Percentiles rank a stretch among this genome's conserved stretches.
phyloP scores from a whole-genome alignment of 2,888 invertebrate species.

The Cosmia trapezina region DNA sequence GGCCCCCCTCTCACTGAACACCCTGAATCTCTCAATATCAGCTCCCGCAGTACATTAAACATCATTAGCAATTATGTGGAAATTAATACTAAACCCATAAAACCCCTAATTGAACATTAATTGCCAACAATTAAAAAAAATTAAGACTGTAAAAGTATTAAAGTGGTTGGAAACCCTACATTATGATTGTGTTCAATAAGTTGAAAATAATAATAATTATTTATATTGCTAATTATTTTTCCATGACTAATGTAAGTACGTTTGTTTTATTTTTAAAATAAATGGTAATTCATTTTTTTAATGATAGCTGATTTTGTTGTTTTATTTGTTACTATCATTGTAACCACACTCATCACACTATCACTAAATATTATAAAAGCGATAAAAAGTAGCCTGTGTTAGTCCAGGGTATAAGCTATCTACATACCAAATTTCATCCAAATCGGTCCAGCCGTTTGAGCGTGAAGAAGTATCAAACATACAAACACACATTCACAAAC shows the following conservation, averaged over 20 bases:
- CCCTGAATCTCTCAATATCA: slow-evolving; percentile 77
- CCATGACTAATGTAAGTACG: slow-evolving; percentile 55
- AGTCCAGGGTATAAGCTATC: too few species aligned
- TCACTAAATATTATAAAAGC: too few species aligned
- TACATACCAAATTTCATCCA: too few species aligned
- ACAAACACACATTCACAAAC: too few species aligned
- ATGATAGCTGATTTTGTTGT: not conserved
- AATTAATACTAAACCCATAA: slow-evolving; percentile 32
- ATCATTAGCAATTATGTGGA: slow-evolving; percentile 50
- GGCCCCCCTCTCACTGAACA: slow-evolving; percentile 78
- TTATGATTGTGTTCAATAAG: slow-evolving; percentile 48
- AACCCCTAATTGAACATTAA: slow-evolving; percentile 49
- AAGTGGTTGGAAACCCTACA: slow-evolving; percentile 21
- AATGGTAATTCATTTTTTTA: slow-evolving; percentile 25
- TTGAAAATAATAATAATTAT: slow-evolving; percentile 47
- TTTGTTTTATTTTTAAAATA: slow-evolving; percentile 21
- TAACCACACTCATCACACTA: not conserved
- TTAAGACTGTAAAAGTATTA: slow-evolving; percentile 62
- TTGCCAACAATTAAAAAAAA: slow-evolving; percentile 43
- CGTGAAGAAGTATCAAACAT: too few species aligned
- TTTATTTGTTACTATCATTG: slow-evolving; percentile 4
- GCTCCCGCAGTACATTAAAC: slow-evolving; percentile 82
- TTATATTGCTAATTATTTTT: slow-evolving; percentile 46
- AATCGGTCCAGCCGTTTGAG: too few species aligned
- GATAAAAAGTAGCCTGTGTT: too few species aligned